phyloP scores from a whole-genome alignment of 2,797 vertebrate species.

The Heterohyrax brucei region DNA sequence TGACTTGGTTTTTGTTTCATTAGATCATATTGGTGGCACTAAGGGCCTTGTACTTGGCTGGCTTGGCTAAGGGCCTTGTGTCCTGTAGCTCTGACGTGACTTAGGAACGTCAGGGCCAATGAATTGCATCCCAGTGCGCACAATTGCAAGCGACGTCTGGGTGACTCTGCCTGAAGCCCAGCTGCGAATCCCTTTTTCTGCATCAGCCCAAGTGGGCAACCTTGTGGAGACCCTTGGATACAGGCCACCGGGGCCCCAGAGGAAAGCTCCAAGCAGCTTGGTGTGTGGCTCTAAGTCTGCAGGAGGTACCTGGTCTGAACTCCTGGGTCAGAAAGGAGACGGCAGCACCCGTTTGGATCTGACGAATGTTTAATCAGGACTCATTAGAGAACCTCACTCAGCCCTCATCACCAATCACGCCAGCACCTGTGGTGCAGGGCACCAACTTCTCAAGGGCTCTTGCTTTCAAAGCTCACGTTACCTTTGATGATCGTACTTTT shows the following conservation, averaged over 20 bases:
- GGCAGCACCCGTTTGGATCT: neutral
- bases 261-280: too few relatives aligned
- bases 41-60: neutral
- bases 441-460: neutral
- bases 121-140: neutral
- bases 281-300: neutral
- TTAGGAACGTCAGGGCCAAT: neutral
- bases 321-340: neutral
- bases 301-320: neutral
- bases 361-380: neutral
- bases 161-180: conserved; percentile 33
- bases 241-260: too few relatives aligned
- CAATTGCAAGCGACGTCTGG: conserved; percentile 38
- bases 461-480: conserved; percentile 79
- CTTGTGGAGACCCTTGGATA: neutral
- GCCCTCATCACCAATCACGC: neutral
- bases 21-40: neutral
- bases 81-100: neutral
- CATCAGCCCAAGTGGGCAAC: neutral
- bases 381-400: neutral
- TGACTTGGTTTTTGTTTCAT: neutral
- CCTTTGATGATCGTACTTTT: conserved; percentile 91
- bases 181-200: conserved; percentile 42
- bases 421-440: neutral
- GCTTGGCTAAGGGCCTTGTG: too few relatives aligned